phyloP scores from a whole-genome alignment of 23 tunicate species.

The Phallusia fumigata region DNA sequence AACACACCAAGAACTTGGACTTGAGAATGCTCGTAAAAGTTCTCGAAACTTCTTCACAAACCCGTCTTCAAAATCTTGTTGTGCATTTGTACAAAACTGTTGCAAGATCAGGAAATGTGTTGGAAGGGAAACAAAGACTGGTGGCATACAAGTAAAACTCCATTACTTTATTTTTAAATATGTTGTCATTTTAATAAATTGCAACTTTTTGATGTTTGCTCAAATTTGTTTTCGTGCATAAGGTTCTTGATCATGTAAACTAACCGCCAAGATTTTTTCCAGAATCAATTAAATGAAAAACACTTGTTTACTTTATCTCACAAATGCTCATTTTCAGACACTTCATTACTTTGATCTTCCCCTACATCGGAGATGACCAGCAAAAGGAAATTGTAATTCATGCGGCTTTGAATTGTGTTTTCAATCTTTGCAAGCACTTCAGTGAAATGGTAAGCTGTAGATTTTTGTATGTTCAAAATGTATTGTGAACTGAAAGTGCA shows the following conservation, averaged over 20 bases:
- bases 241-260: too few species aligned
- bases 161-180: too few species aligned
- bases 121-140: neutral
- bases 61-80: neutral
- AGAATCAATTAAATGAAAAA: too few species aligned
- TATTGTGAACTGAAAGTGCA: too few species aligned
- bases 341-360: neutral
- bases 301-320: too few species aligned
- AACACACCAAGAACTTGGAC: neutral
- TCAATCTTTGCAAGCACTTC: neutral
- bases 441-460: too few species aligned
- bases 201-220: too few species aligned
- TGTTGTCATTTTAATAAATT: too few species aligned
- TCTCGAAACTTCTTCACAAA: neutral
- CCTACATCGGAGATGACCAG: neutral
- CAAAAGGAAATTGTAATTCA: neutral
- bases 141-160: neutral
- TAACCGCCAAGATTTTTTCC: too few species aligned
- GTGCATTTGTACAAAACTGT: neutral
- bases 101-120: neutral
- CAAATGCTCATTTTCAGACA: neutral
- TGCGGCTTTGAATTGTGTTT: neutral
- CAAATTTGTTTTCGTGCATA: too few species aligned
- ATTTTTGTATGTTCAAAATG: too few species aligned
- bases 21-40: neutral